Evolutionary conservation across 1,140 invertebrate species (phyloP), one percentile per base, ranked within the genome.

Genomic region (Penaeus vannamei): DNA sequence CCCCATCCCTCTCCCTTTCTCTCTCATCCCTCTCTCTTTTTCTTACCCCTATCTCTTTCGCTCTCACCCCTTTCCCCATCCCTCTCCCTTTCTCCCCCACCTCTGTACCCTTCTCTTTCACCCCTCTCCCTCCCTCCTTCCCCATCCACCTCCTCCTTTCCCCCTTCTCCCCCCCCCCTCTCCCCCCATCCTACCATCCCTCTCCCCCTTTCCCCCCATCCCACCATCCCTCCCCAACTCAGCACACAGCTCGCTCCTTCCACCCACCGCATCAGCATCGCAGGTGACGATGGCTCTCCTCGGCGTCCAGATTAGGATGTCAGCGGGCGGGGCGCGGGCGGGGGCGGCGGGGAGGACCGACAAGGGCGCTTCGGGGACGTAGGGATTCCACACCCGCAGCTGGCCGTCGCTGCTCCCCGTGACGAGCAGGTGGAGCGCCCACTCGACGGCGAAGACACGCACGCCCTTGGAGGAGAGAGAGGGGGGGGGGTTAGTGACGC

Each of bases 381-480:
- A 89, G 2, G 82, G 87, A 77, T 89, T 89, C 87, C 87, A 89
- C 61, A 89, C 82, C 36, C 87, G 82, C 5, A 89, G 46, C 2
- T 83, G 87, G 3, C 82, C 87, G 60, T 89, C 87, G 22, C 82
- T 89, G 53, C 87, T 89, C 60, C 87, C 87, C 1, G 87, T 89
- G 36, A 89, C 87, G 12, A 89, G 23, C 32, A 89, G 42, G 69
- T 89, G 87, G 32, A 89, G 81, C 14, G 59, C 32, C 87, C 87
- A 89, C 61, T 84, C 82, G 26, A 84, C 82, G 3, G 82, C 82
- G 36, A 89, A 79, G 22, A 84, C 66, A n/a, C 87, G 82, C n/a
- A 89, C 87, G 23, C 87, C 87, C 87, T 89, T 66, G 2, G 5
- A 5, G n/a, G 29, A 4, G 8, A 61, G 19, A n/a, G 61, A 7